phyloP scores from a whole-genome alignment of 2,113 vertebrate species.

The Plestiodon gilberti region DNA sequence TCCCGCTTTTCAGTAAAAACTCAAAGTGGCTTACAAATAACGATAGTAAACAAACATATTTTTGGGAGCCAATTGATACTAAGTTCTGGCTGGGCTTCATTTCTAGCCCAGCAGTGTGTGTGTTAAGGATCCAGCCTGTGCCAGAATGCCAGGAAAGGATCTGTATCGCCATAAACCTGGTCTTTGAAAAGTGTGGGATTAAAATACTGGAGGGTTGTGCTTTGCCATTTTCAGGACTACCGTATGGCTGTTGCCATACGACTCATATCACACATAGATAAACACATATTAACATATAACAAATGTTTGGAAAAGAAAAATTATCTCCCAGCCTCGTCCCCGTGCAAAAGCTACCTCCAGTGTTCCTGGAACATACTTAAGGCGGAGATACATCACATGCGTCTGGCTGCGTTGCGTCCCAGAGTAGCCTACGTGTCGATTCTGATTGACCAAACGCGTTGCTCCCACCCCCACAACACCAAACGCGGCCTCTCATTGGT shows the following conservation, averaged over 20 bases:
- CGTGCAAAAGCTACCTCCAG: background rate
- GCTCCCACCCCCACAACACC: no score
- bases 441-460: no score
- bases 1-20: no score
- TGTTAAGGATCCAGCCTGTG: background rate
- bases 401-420: no score
- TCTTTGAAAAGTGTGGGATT: background rate
- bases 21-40: no score
- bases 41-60: no score
- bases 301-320: background rate
- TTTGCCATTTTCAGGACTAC: background rate
- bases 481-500: no score
- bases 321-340: background rate
- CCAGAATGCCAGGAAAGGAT: background rate
- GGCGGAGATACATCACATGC: no score
- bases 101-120: fast-evolving
- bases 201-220: background rate
- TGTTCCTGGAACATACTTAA: background rate
- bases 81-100: background rate
- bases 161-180: background rate
- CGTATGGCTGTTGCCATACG: background rate
- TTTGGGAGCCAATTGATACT: no score
- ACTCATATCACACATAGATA: background rate
- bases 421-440: no score
- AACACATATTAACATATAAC: background rate